These are phyloP conservation scores for Macropodus opercularis DNA, from an alignment of 2,797 vertebrate species.

Conservation along the genomic window DNA sequence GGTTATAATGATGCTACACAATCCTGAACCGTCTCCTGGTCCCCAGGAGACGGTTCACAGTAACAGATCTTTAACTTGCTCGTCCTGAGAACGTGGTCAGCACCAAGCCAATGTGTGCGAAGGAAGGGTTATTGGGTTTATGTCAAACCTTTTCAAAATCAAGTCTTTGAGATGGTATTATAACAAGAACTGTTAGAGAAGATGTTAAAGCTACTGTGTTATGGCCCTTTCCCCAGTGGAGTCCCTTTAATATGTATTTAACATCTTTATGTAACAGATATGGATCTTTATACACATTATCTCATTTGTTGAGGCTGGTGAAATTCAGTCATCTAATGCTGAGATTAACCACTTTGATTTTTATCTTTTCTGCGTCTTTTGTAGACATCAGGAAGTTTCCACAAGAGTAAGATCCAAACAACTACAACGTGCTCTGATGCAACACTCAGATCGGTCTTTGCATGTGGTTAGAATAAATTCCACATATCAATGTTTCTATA, in stretches of 20 bases:
- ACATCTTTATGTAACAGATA: not conserved
- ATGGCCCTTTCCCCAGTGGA: not conserved
- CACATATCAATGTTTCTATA: conserved; percentile 60
- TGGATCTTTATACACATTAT: conserved; percentile 7
- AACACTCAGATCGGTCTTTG: conserved; percentile 2
- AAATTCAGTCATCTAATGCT: not conserved
- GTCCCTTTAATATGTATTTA: not conserved
- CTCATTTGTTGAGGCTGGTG: conserved; percentile 7
- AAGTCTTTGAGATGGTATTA: not conserved
- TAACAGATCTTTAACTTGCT: too few relatives aligned
- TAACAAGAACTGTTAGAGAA: not conserved
- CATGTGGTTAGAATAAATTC: not conserved
- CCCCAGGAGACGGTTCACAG: too few relatives aligned
- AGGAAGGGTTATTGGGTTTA: not conserved
- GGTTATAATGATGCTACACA: too few relatives aligned
- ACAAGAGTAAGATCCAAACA: not conserved
- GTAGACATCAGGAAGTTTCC: not conserved
- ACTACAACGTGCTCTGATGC: not conserved
- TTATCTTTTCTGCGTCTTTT: conserved; percentile 5
- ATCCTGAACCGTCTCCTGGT: too few relatives aligned
- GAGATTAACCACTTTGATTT: not conserved
- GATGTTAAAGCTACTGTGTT: not conserved
- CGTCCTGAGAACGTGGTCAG: conserved; percentile 40
- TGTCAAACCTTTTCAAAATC: conserved; percentile 11
- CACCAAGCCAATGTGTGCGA: conserved; percentile 24